Evolutionary conservation across 1,140 invertebrate genomes (phyloP), one percentile per base, ranked within the genome.

Genomic region (Trichomalopsis sarcophagae): DNA sequence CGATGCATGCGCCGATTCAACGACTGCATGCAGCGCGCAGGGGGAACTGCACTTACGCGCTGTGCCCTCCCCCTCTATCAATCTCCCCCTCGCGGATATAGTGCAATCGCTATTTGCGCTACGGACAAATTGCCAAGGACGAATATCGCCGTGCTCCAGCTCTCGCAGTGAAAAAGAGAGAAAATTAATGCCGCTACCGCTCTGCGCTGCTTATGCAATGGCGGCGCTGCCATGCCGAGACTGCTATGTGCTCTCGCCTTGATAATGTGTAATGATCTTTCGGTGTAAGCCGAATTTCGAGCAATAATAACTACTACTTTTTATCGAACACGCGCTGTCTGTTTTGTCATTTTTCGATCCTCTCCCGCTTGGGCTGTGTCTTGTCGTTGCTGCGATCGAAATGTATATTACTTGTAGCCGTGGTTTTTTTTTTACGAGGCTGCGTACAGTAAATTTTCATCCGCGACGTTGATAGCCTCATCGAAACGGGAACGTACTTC

Each of bases 71-170:
- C 55, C 21, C 21, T 62, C 55, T 62, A 62, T 62, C 55, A 62
- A 62, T 62, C 55, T 62, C 21, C 17, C 55, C 55, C 5, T 62
- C 55, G 55, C 55, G 55, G 40, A 77, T 33, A 78, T 55, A n/a
- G 27, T 36, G 17, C 50, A 21, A 77, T 78, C 50, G 30, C 76
- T 62, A 78, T 62, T 78, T 78, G 47, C 50, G n/a, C 47, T 62
- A 17, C 11, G 50, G 50, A 27, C 50, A 78, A 78, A 62, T 78
- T 78, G 14, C 76, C 76, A 66, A 78, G 76, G 76, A 78, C 76
- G 50, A 27, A 62, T 27, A 27, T 14, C 14, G 7, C 17, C 55
- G 55, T 62, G 55, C 21, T 21, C 55, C 55, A n/a, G 55, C 55
- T 30, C 68, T 14, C 68, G 68, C 68, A 71, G 68, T 13, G 68